Base-by-base conservation (phyloP, 2,113 vertebrate genomes). In the Nipponia nippon region DNA sequence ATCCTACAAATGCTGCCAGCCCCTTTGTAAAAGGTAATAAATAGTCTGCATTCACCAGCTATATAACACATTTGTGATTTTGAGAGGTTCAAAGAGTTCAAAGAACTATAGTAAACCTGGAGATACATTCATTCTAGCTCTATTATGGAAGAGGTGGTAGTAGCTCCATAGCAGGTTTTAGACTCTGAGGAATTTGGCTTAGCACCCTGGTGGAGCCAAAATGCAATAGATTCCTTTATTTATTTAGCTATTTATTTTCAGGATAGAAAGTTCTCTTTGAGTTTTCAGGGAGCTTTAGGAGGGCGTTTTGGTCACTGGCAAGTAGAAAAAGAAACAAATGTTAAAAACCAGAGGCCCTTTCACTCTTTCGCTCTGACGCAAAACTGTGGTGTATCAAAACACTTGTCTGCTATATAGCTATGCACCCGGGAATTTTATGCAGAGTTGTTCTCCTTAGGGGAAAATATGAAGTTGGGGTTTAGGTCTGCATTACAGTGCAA, bases 341-440 rank as follows among this genome's bases (percentile, higher is more conserved):
- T 50, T 85, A 49, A 89, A 83, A 46, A 85, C 7, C 7, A 58
- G 32, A 50, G 63, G 32, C 36, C 21, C 14, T 78, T 91, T 76
- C 34, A 53, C 22, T 38, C 47, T 38, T 34, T 81, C 26, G 34
- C 14, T 66, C 34, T 80, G 47, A 66, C 7, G 8, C 38, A 79
- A 90, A 92, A 29, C 19, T 8, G 9, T 30, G 44, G 32, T 42
- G 8, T 67, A 59, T 34, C 29, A 72, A 83, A 75, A 34, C n/a
- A 44, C 19, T 46, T 58, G 30, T 26, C 47, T 76, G 42, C 25
- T 69, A 5, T 36, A 36, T 16, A 76, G 42, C n/a, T 0, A 0
- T 32, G 16, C 30, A 66, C 14, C 52, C 17, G 21, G 56, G 42
- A 83, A 36, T 36, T 50, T 84, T 13, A 29, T 30, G 22, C 6